Evolutionary conservation across 2,797 vertebrate genomes (phyloP), one percentile per base, ranked within the genome.

Genomic region (Acipenser transmontanus): DNA sequence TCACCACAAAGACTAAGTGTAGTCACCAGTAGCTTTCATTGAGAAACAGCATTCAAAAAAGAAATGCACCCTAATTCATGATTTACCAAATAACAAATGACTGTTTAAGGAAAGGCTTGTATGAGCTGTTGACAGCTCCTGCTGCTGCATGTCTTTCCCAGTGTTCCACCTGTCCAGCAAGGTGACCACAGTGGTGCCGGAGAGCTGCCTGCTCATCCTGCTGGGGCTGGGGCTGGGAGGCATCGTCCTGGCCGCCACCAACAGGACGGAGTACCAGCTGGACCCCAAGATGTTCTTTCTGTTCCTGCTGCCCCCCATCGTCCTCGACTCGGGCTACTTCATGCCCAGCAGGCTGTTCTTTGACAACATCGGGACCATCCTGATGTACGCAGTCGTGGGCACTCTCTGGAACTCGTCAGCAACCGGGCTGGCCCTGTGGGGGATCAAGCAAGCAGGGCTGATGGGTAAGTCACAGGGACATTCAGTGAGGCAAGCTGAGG

Each of bases 221-320:
- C 78, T 98, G 73, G 96, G 96, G 4, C 86, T 98, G 86, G 93
- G 88, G 14, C 87, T 98, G 66, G 96, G 95, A 0, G 94, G 93
- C 13, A 84, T 97, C 0, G 96, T 96, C 56, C 87, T 97, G 72
- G 85, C 95, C 0, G 93, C 96, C 84, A 94, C 91, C 10, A 93
- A 97, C 85, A 96, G 92, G 86, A 93, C 94, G 0, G 91, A 94
- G 68, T 96, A 95, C 77, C 95, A 97, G 82, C 88, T 98, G 50
- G 94, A 97, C 72, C 96, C 96, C 6, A 91, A 91, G 74, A 94
- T 96, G 78, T 98, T 98, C 86, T 98, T 98, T 84, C 94, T 98
- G 74, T 98, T 97, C 82, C 89, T 98, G 67, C 82, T 98, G 71
- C 96, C 96, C 4, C 96, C 96, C 71, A 98, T 98, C 0, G 95